phyloP scores from a whole-genome alignment of 2,113 vertebrate genomes.

The Phrynocephalus versicolor region DNA sequence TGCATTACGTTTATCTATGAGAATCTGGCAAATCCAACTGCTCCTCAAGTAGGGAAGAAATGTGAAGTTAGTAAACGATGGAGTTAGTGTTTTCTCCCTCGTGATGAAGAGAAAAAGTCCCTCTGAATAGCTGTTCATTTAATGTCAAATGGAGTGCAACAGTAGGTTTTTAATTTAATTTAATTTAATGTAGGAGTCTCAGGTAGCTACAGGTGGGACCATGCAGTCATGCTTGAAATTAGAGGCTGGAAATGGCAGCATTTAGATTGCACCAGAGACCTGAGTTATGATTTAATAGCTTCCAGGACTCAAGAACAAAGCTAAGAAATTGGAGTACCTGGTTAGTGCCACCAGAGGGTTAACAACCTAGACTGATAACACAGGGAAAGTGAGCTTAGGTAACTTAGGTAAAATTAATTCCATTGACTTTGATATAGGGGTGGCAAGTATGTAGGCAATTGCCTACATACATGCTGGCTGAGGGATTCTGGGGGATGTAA shows the following conservation, averaged over 20 bases:
- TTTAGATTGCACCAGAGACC: conserved; percentile 30
- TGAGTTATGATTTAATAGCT: conserved; percentile 36
- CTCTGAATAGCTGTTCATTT: conserved; percentile 28
- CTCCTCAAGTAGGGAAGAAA: neutral
- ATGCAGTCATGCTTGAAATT: conserved; percentile 25
- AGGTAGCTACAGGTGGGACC: conserved; percentile 3
- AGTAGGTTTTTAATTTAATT: conserved; percentile 29
- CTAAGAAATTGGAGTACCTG: conserved; percentile 33
- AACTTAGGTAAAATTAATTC: neutral
- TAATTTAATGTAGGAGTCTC: conserved; percentile 9
- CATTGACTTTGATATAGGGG: neutral
- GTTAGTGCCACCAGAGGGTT: conserved; percentile 27
- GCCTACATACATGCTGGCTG: too few relatives aligned
- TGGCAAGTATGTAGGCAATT: too few relatives aligned
- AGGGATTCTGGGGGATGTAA: too few relatives aligned
- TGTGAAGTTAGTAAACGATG: neutral
- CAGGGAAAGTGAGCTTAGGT: neutral
- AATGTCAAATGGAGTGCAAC: conserved; percentile 4
- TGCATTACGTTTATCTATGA: neutral
- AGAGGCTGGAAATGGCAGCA: neutral
- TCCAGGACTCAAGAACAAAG: conserved; percentile 4
- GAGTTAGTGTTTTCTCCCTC: conserved; percentile 23
- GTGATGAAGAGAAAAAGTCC: neutral
- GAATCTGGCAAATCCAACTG: neutral
- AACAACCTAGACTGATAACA: conserved; percentile 33